Percentiles rank a stretch among this genome's conserved stretches.
Conservation (phyloP, 2,113 vertebrate species). For the Mellivora capensis region DNA sequence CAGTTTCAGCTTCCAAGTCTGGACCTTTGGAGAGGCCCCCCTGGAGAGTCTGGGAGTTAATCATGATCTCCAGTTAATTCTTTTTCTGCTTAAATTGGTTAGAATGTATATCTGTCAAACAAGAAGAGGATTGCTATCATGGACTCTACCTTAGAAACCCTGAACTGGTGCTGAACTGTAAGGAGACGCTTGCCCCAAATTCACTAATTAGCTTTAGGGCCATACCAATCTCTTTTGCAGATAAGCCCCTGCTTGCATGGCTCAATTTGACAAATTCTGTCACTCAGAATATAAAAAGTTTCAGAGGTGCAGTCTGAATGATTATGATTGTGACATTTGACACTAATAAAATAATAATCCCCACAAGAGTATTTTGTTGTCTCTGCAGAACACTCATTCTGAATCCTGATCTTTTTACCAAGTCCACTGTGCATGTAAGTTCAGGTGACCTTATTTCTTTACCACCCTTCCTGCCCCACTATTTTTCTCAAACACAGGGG, state of each 20-base stretch:
- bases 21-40: background rate
- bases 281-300: background rate
- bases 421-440: background rate
- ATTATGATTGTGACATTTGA: background rate
- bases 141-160: background rate
- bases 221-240: background rate
- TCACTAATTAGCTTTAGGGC: background rate
- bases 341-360: background rate
- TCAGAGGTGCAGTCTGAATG: background rate
- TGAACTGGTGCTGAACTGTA: background rate
- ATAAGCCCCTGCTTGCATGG: background rate
- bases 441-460: background rate
- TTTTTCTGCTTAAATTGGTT: background rate
- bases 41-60: background rate
- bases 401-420: background rate
- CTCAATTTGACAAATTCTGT: background rate
- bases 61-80: background rate
- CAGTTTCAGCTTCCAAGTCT: background rate
- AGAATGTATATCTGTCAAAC: background rate
- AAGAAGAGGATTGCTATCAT: background rate
- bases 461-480: background rate
- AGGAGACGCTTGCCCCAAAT: background rate
- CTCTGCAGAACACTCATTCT: background rate
- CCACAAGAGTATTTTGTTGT: background rate
- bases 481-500: background rate